Base-by-base conservation (phyloP, 1,140 invertebrate genomes). In the Drosophila pseudoobscura region DNA sequence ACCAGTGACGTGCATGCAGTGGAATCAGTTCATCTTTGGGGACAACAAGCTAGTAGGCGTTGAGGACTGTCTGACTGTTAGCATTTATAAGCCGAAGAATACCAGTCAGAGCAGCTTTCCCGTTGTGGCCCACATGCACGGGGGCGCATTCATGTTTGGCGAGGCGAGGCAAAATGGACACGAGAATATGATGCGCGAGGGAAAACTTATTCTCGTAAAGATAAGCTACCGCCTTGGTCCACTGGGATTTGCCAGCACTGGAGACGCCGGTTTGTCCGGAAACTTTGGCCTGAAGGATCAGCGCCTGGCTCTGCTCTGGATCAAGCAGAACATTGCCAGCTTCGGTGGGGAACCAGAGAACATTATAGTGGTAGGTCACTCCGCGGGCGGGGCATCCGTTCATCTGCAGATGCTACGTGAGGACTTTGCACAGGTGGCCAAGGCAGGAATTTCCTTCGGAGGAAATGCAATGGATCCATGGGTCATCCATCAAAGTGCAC, bases 281-380 rank as follows among this genome's bases (percentile, higher is more conserved):
- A 91, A 91, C 65, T 77, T 69, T 44, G 89, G 89, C 0, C 49
- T 91, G 4, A 91, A 91, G 46, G 90, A 91, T 64, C 90, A 91
- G 49, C 60, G 64, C 0, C 51, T 87, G 29, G 82, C 80, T 26
- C 15, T 87, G 3, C 60, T 69, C 39, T 87, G 82, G 82, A 65
- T 87, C 6, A 60, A 60, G 15, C 7, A 56, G 2, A 46, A 85
- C 17, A 78, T 87, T 9, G 44, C 62, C 0, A 17, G 26, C 6
- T 97, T 97, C 87, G 95, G 96, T 7, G 96, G 96, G 1, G 94
- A 95, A 84, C 93, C 94, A 0, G 90, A 94, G 1, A 59, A 59
- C 13, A 54, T 75, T 5, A 39, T 75, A 11, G 63, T 94, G 0
- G 90, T 92, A 15, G 94, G 94, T 2, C 92, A 92, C 50, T 94